Base-by-base conservation (phyloP, 2,113 vertebrate species). In the Corapipo altera region DNA sequence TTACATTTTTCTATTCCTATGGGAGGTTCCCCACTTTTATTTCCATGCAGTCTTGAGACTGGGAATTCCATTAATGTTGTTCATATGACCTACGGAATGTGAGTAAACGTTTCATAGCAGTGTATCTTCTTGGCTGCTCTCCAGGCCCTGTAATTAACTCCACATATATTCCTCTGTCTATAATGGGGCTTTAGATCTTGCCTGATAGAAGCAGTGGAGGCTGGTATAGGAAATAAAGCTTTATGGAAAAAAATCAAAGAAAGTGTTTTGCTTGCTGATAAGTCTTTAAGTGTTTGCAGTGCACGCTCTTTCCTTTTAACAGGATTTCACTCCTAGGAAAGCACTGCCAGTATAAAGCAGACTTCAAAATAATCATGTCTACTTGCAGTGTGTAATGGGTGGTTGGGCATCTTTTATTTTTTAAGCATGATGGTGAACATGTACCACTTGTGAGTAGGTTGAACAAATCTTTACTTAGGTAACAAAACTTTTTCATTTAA, bases 31-130 rank as follows among this genome's bases (percentile, higher is more conserved):
- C 67, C 33, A 12, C 62, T 89, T 84, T 75, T 44, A 75, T 93
- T 92, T 95, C 89, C 85, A 76, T 9, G 18, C 41, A 30, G 51
- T 41, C 59, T 43, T 58, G 69, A 49, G 88, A 46, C 90, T 97
- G 94, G 95, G 70, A 95, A 94, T 95, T 70, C 88, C 93, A 95
- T 96, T 75, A 96, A 46, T 8, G 3, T 43, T 91, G 73, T 89
- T 92, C 67, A 11, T 46, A 37, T 72, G 95, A 93, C 80, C 88
- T 80, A 28, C 0, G 3, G 85, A 96, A 94, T 85, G 85, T 61
- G 46, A 91, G 73, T 82, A 74, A 95, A 87, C 49, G 86, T 91
- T 93, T 94, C 90, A 79, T 19, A 85, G 67, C n/a, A 7, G 4
- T 70, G 1, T 83, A 79, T 96, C 86, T 81, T 35, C 82, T 82